Evolutionary conservation across 2,113 vertebrate genomes (phyloP), one percentile per base, ranked within the genome.

Genomic region (Proterorhinus semilunaris): DNA sequence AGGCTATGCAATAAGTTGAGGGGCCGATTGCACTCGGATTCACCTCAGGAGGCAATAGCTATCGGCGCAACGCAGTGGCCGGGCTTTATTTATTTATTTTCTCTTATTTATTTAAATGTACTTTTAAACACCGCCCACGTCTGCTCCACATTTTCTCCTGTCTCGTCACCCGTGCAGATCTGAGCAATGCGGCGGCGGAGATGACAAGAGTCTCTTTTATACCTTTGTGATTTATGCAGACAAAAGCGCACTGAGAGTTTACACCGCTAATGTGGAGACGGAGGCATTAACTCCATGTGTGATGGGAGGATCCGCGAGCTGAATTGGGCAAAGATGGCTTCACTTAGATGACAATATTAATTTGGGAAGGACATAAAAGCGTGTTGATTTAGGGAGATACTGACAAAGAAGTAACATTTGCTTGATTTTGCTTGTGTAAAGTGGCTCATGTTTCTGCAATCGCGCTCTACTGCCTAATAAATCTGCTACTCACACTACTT

Each of bases 51-150:
- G 55, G 78, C 83, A 80, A 89, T 75, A 81, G 83, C 81, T 79
- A 89, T 88, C 85, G 79, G 82, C 86, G 81, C 27, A 36, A 36
- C 82, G 63, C 74, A 55, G 4, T 83, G 85, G 83, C 82, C 80
- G 79, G 75, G 59, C 65, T 83, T 83, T 83, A 84, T 90, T 81
- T 90, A 85, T 91, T 87, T 92, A 88, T 87, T 86, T 83, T 62
- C 79, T 85, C 84, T 87, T 88, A 89, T 89, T 88, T 88, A 91
- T 91, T 89, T 91, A 91, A 89, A 88, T 91, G 85, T 85, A 76
- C 82, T 88, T 91, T 91, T 90, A 85, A 92, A 93, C 86, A 90
- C 89, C 90, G 77, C 90, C 90, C 90, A 92, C 90, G 82, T 88
- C 84, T 89, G 87, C 86, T 91, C 86, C 83, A 86, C 83, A 87